Conservation (phyloP, 2,797 vertebrate genomes). For the Microctenopoma steveboyesi region DNA sequence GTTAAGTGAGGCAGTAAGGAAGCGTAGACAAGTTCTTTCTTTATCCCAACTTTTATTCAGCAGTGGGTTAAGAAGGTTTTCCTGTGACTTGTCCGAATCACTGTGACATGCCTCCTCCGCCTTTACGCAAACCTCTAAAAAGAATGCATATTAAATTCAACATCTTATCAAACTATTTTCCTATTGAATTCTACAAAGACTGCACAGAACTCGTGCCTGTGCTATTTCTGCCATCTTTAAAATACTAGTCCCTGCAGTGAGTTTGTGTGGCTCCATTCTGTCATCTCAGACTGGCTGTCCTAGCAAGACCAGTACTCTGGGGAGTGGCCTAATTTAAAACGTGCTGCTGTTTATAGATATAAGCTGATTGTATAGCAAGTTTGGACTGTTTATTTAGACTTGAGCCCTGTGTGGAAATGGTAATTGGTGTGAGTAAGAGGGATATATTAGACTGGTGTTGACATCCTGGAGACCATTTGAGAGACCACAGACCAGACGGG, state of each 20-base stretch:
- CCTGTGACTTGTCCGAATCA: not conserved
- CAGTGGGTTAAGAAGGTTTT: not conserved
- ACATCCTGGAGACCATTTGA: conserved; percentile 69
- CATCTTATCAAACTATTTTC: not conserved
- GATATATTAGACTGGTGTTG: conserved; percentile 64
- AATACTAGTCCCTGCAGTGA: conserved; percentile 52
- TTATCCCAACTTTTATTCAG: conserved; percentile 4
- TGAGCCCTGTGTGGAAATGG: conserved; percentile 62
- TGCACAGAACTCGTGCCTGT: conserved; percentile 1
- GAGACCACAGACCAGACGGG: conserved; percentile 58
- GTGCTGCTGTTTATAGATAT: conserved; percentile 73
- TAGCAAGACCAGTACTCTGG: conserved; percentile 50
- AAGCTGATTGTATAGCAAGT: conserved; percentile 72
- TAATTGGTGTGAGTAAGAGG: conserved; percentile 74
- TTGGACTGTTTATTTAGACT: conserved; percentile 76
- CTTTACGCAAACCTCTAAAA: not conserved
- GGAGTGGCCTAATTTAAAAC: conserved; percentile 68
- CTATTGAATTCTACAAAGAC: conserved; percentile 2
- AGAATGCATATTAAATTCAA: not conserved
- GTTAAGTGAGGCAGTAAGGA: conserved; percentile 43
- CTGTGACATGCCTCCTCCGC: too few relatives aligned
- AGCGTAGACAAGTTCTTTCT: conserved; percentile 35
- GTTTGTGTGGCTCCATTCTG: conserved; percentile 74
- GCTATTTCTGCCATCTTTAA: conserved; percentile 46
- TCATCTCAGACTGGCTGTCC: conserved; percentile 62